Conservation (phyloP, 1,140 invertebrate species). For the Leptinotarsa lineolata region DNA sequence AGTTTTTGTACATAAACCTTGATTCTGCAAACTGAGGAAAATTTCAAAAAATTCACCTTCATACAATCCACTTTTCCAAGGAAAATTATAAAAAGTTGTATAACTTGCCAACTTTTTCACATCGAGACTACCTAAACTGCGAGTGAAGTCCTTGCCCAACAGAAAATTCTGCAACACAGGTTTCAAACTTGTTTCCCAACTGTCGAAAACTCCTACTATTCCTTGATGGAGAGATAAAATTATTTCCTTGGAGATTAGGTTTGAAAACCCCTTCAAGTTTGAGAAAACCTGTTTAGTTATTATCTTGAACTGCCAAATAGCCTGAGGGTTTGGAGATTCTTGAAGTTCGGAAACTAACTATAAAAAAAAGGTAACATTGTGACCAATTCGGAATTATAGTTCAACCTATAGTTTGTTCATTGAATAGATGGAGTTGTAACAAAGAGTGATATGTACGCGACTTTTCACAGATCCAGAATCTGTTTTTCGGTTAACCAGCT, state of each 20-base stretch:
- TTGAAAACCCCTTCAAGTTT: conserved; percentile 47
- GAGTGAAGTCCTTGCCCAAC: conserved; percentile 46
- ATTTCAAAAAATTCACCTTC: conserved; percentile 27
- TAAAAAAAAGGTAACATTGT: too few species aligned
- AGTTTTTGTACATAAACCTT: conserved; percentile 23
- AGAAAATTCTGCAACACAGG: conserved; percentile 59
- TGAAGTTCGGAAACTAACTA: conserved; percentile 56
- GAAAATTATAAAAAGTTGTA: conserved; percentile 66
- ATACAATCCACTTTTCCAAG: conserved; percentile 39
- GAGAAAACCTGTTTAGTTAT: conserved; percentile 59
- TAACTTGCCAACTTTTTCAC: conserved; percentile 61
- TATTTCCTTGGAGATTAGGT: conserved; percentile 56
- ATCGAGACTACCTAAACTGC: conserved; percentile 40
- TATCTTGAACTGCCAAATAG: conserved; percentile 71
- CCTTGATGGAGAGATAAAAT: conserved; percentile 64
- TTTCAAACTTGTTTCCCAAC: conserved; percentile 61
- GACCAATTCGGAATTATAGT: too few species aligned
- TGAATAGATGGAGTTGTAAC: too few species aligned
- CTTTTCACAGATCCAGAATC: too few species aligned
- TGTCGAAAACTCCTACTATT: conserved; percentile 60
- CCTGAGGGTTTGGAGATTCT: conserved; percentile 58
- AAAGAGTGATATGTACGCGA: too few species aligned
- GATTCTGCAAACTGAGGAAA: conserved; percentile 24
- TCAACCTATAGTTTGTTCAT: too few species aligned
- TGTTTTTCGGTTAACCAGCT: too few species aligned